Percentiles rank a stretch among this genome's conserved stretches.
phyloP scores from a whole-genome alignment of 2,797 vertebrate species.

The Varecia variegata region DNA sequence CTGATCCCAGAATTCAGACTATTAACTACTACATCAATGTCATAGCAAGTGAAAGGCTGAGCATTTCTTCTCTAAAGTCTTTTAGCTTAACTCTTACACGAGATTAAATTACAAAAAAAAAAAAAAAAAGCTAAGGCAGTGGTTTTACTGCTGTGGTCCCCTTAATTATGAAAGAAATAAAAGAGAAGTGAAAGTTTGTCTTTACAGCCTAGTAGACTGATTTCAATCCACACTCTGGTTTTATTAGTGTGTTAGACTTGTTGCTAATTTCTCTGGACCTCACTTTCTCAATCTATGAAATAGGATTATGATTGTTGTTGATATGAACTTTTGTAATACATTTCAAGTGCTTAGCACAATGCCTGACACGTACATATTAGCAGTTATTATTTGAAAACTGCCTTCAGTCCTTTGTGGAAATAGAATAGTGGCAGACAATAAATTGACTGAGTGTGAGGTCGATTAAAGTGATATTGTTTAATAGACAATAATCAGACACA shows the following conservation, averaged over 20 bases:
- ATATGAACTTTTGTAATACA: not conserved
- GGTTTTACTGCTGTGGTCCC: not conserved
- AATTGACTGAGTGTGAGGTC: not conserved
- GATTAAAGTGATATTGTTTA: not conserved
- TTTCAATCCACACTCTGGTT: not conserved
- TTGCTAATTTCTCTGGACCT: not conserved
- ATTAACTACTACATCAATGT: not conserved
- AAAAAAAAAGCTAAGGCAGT: not conserved
- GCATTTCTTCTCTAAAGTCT: not conserved
- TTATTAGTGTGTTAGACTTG: not conserved
- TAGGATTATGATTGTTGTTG: not conserved
- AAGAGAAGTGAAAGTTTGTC: not conserved
- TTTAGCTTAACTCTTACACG: not conserved
- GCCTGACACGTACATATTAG: not conserved
- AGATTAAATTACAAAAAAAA: not conserved
- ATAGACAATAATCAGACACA: not conserved
- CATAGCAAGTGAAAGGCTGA: not conserved
- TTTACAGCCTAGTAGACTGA: not conserved
- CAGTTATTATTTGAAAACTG: not conserved
- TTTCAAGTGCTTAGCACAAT: not conserved
- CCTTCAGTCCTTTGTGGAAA: not conserved
- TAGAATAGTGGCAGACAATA: not conserved
- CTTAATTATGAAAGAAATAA: not conserved
- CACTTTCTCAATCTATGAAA: slow-evolving; percentile 8
- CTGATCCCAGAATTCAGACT: not conserved